Evolutionary conservation across 2,888 invertebrate genomes (phyloP).

Genomic region (Xestoiulus laeticollis): DNA sequence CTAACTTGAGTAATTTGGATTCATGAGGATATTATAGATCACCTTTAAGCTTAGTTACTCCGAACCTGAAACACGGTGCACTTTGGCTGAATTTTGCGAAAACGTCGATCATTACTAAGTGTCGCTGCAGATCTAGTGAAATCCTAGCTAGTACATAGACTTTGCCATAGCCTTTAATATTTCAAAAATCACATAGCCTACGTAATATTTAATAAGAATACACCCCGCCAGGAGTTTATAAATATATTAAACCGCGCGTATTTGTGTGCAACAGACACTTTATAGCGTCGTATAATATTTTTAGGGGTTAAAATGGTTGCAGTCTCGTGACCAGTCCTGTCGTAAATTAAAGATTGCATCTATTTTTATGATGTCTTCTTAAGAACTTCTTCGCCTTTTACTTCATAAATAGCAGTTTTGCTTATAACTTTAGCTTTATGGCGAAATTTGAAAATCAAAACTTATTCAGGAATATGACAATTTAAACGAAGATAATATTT

Average conservation of each 20-base stretch:
- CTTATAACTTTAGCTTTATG: not conserved
- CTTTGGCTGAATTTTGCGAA: not conserved
- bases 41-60: too few relatives aligned
- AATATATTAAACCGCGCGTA: not conserved
- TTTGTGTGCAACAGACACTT: not conserved
- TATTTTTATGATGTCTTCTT: not conserved
- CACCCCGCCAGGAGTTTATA: not conserved
- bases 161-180: not conserved
- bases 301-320: not conserved
- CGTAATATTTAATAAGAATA: slow-evolving; percentile 23
- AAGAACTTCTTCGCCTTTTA: not conserved
- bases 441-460: not conserved
- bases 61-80: not conserved
- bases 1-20: too few relatives aligned
- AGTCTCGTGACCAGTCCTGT: not conserved
- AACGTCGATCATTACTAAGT: not conserved
- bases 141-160: not conserved
- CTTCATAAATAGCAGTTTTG: not conserved
- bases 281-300: not conserved
- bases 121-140: not conserved
- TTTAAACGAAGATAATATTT: not conserved
- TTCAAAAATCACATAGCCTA: not conserved
- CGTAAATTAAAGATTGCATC: not conserved
- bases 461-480: not conserved
- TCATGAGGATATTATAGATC: too few relatives aligned